These are phyloP conservation scores for Calycopis cecrops DNA, from an alignment of 1,140 invertebrate species.

Conservation along the genomic window DNA sequence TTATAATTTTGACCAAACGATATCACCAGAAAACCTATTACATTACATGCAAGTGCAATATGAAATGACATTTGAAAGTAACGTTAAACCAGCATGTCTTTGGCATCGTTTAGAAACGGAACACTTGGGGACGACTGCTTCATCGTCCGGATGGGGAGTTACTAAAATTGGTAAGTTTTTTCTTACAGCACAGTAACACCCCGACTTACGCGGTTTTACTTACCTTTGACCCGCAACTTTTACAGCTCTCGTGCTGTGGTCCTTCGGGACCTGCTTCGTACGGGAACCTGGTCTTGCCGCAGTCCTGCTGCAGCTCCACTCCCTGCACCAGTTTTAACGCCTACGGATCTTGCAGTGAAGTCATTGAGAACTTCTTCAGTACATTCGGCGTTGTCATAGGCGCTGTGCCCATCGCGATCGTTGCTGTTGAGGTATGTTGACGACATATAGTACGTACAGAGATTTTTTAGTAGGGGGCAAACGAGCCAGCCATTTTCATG, in stretches of 20 bases:
- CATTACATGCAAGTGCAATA: constrained; percentile 43
- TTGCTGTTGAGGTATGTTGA: constrained; percentile 45
- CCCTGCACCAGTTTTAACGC: constrained; percentile 41
- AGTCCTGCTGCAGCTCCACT: constrained; percentile 37
- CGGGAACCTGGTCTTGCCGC: constrained; percentile 25
- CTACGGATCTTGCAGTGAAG: constrained; percentile 36
- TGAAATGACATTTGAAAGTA: constrained; percentile 20
- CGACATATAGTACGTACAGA: neutral
- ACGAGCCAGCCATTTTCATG: too few species aligned
- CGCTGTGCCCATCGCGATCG: constrained; percentile 39
- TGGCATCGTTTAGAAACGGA: constrained; percentile 18
- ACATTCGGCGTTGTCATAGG: constrained; percentile 52
- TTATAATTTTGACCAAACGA: too few species aligned
- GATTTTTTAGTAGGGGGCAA: neutral
- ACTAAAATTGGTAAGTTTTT: neutral
- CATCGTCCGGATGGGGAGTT: neutral
- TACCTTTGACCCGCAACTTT: too few species aligned
- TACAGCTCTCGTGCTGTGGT: constrained; percentile 54
- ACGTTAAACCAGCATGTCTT: constrained; percentile 34
- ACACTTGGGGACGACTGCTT: neutral
- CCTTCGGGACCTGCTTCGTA: constrained; percentile 39
- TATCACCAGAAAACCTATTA: too few species aligned
- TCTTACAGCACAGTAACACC: neutral
- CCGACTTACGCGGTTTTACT: too few species aligned
- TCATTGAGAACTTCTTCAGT: constrained; percentile 38